Evolutionary conservation across 2,888 invertebrate species (phyloP), one percentile per base, ranked within the genome.

Genomic region (Allygus modestus): DNA sequence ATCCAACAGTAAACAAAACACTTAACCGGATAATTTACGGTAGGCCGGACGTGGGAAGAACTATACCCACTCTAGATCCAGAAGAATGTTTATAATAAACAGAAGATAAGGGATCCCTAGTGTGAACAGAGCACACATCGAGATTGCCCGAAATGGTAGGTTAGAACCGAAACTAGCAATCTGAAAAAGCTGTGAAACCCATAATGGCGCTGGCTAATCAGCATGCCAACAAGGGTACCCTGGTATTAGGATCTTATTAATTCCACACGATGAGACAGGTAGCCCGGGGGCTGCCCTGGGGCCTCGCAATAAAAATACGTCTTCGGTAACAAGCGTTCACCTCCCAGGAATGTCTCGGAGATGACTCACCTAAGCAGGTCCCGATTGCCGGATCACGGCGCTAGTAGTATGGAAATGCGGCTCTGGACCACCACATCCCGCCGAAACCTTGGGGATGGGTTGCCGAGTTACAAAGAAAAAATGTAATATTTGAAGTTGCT

Each of bases 121-220:
- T 77, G 77, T 77, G 77, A 77, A 77, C 51, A 26, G 23, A 77
- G 23, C 77, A 77, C 77, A 77, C 77, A 77, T 43, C 46, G 77
- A 77, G 77, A 77, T 77, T 41, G 51, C 15, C 77, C 46, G 46
- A 77, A 77, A 46, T 73, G 73, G 43, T 46, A 77, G 77, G 77
- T 77, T 77, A 28, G 46, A 46, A 28, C 46, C 77, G 28, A 51
- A 28, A 17, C 77, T 77, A 77, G 51, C 77, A 77, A 77, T 77
- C 77, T 23, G 46, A 46, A 71, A 46, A 77, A 77, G 77, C 77
- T 77, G 77, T 77, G 77, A 77, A 51, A 23, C 77, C 77, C 51
- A 51, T 77, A 77, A 77, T 77, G 46, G 28, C 20, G 77, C 12
- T 26, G 17, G 77, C 77, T 77, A 77, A 77, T 77, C 77, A 77